Conservation (phyloP, 2,888 invertebrate species). For the Noctua janthe region DNA sequence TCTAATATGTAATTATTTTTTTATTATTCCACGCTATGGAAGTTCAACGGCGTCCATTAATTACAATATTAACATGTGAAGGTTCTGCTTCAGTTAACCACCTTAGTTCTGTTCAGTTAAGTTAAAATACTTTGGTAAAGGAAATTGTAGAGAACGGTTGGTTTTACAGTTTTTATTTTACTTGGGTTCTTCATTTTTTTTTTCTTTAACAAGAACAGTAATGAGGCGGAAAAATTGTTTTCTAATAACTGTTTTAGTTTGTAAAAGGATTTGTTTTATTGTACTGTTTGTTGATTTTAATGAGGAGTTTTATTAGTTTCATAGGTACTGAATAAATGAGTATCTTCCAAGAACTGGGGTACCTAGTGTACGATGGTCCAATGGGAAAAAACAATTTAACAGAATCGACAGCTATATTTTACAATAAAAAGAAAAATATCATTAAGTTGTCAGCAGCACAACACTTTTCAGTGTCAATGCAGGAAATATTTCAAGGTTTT, state of each 20-base stretch:
- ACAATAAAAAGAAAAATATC: neutral
- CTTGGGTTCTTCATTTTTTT: constrained; percentile 24
- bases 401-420: neutral
- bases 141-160: constrained; percentile 42
- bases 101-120: constrained; percentile 63
- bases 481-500: neutral
- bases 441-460: neutral
- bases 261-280: constrained; percentile 41
- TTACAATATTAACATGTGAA: constrained; percentile 84
- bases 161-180: constrained; percentile 36
- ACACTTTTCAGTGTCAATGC: too few species aligned
- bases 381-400: neutral
- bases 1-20: constrained; percentile 84
- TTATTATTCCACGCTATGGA: constrained; percentile 79
- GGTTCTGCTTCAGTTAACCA: constrained; percentile 81
- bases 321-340: neutral
- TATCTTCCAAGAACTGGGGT: neutral
- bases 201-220: constrained; percentile 39
- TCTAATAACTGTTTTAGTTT: constrained; percentile 50
- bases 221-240: constrained; percentile 64
- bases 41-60: constrained; percentile 84
- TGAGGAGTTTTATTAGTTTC: constrained; percentile 14
- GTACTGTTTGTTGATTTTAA: constrained; percentile 32
- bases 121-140: constrained; percentile 62
- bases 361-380: neutral